These are phyloP conservation scores for Lepidocolaptes lacrymiger DNA, from an alignment of 2,797 vertebrate species.

Conservation along the genomic window DNA sequence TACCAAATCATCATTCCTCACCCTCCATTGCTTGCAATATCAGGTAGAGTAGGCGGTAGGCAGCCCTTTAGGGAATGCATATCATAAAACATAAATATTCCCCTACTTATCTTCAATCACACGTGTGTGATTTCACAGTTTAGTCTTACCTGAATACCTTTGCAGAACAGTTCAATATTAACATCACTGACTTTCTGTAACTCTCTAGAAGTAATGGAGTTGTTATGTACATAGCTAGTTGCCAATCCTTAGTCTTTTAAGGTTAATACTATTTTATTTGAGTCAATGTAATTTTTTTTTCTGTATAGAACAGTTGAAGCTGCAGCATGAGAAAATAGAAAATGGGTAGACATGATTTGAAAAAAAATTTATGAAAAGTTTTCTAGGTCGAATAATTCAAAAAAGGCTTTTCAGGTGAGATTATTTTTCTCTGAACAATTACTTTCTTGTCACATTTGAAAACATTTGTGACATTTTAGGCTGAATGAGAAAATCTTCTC, in stretches of 20 bases:
- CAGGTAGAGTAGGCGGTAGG: background rate
- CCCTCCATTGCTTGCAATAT: background rate
- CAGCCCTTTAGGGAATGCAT: background rate
- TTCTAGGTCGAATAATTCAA: background rate
- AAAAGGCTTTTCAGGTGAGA: background rate
- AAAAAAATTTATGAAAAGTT: background rate
- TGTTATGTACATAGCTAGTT: background rate
- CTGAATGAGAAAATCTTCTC: background rate
- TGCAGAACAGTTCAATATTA: background rate
- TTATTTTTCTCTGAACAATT: slow-evolving; percentile 1
- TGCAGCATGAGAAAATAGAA: background rate
- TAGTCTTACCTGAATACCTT: background rate
- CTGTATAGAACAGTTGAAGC: background rate
- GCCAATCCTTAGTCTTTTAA: background rate
- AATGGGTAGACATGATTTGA: background rate
- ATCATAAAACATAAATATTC: background rate
- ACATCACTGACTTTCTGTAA: background rate
- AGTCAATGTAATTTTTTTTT: background rate
- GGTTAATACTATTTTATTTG: background rate
- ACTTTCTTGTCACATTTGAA: background rate
- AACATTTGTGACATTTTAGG: background rate
- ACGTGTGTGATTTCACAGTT: background rate
- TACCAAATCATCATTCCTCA: background rate
- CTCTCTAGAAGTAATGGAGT: background rate
- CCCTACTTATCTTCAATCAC: background rate